Percentiles rank a stretch among this genome's conserved stretches.
These are phyloP conservation scores for Hormaphis cornu DNA, from an alignment of 1,140 invertebrate species.

Conservation along the genomic window DNA sequence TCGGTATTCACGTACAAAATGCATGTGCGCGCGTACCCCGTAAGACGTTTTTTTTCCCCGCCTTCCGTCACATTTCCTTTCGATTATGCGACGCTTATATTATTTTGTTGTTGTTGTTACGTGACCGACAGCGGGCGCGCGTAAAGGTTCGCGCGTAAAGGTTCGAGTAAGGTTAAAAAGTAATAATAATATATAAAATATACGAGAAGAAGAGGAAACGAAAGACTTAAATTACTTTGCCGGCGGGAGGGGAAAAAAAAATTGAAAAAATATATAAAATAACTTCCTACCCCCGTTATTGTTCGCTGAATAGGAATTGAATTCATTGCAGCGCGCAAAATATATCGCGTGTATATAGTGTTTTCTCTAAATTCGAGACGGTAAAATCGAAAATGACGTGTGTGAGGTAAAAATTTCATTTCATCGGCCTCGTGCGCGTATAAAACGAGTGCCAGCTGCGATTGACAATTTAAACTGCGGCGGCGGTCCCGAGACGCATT, in stretches of 20 bases:
- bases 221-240: slow-evolving; percentile 13
- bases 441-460: slow-evolving; percentile 5
- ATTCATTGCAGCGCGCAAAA: slow-evolving; percentile 1
- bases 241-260: neutral
- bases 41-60: neutral
- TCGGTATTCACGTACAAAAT: too few relatives aligned
- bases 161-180: slow-evolving; percentile 1
- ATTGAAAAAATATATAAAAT: too few relatives aligned
- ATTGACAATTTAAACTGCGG: slow-evolving; percentile 24
- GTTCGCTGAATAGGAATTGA: slow-evolving; percentile 22
- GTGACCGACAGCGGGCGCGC: neutral
- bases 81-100: neutral
- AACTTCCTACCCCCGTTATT: slow-evolving; percentile 17
- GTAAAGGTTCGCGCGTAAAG: neutral
- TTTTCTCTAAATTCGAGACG: neutral
- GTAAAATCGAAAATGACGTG: slow-evolving; percentile 14
- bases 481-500: neutral
- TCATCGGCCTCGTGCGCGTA: neutral
- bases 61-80: neutral
- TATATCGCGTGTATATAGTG: neutral
- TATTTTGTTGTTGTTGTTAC: too few relatives aligned
- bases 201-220: neutral
- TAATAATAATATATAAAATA: neutral
- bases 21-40: neutral
- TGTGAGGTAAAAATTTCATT: neutral